These are phyloP conservation scores for Lepidochitona cinerea DNA, from an alignment of 2,888 invertebrate species.

Conservation along the genomic window DNA sequence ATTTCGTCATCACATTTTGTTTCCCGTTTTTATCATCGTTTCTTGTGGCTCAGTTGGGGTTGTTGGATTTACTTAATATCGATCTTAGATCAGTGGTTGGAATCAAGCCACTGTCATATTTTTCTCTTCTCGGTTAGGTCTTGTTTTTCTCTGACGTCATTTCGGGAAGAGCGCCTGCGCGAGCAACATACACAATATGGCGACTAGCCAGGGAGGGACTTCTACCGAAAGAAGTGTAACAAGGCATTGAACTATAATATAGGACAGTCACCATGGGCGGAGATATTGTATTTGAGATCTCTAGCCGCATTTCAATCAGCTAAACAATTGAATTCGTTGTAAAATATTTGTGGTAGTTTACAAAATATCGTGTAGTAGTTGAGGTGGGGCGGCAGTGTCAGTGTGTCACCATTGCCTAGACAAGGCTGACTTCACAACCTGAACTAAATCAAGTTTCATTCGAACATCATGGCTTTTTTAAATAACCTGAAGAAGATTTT, in stretches of 20 bases:
- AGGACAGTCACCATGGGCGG: background rate
- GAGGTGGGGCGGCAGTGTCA: background rate
- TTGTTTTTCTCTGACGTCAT: background rate
- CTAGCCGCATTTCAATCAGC: background rate
- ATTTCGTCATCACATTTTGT: too few relatives aligned
- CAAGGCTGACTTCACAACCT: background rate
- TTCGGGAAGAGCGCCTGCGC: background rate
- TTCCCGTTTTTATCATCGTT: too few relatives aligned
- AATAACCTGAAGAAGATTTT: constrained; percentile 60
- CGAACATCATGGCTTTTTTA: constrained; percentile 54
- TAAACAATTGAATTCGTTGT: background rate
- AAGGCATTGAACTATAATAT: background rate
- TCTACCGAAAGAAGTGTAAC: background rate
- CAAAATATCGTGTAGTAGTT: background rate
- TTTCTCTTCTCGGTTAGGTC: background rate
- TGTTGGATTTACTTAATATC: too few relatives aligned
- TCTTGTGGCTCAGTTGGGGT: too few relatives aligned
- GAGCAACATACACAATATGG: background rate
- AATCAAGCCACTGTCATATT: too few relatives aligned
- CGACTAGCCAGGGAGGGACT: background rate
- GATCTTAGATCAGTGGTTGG: too few relatives aligned
- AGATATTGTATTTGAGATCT: background rate
- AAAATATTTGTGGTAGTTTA: background rate
- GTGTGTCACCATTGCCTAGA: background rate
- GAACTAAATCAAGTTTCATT: background rate